Evolutionary conservation across 2,113 vertebrate species (phyloP).

Genomic region (Dasyornis broadbenti): DNA sequence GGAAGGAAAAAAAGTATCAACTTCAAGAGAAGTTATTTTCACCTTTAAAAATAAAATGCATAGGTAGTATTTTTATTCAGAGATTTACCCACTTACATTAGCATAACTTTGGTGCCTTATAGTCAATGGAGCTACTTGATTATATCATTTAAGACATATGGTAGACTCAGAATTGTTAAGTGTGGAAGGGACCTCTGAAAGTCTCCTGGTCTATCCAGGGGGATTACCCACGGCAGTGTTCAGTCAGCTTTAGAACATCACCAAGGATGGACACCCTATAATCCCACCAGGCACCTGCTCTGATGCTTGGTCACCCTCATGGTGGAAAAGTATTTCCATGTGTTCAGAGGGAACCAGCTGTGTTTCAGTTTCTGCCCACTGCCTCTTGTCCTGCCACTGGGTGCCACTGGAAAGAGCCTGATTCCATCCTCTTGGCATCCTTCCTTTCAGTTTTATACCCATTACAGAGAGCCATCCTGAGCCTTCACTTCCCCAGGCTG

Average conservation of each 20-base stretch:
- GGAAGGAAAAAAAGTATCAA: background rate
- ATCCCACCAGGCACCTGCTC: accelerated
- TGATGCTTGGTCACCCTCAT: background rate
- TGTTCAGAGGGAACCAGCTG: background rate
- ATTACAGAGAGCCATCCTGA: background rate
- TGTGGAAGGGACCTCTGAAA: background rate
- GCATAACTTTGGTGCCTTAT: background rate
- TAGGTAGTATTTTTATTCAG: background rate
- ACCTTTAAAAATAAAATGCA: background rate
- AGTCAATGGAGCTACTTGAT: background rate
- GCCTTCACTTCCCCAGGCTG: background rate
- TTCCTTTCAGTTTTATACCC: background rate
- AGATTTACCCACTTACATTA: background rate
- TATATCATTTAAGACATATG: background rate
- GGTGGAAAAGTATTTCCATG: background rate
- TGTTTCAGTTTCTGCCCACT: background rate
- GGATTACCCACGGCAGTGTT: background rate
- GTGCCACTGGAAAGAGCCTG: background rate
- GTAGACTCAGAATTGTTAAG: background rate
- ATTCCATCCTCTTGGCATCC: background rate
- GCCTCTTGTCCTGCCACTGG: background rate
- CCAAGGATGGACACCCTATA: background rate
- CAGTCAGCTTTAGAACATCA: background rate
- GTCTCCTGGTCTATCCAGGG: background rate
- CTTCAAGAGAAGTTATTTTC: background rate